These are phyloP conservation scores for Argya squamiceps DNA, from an alignment of 2,797 vertebrate species.

Conservation along the genomic window DNA sequence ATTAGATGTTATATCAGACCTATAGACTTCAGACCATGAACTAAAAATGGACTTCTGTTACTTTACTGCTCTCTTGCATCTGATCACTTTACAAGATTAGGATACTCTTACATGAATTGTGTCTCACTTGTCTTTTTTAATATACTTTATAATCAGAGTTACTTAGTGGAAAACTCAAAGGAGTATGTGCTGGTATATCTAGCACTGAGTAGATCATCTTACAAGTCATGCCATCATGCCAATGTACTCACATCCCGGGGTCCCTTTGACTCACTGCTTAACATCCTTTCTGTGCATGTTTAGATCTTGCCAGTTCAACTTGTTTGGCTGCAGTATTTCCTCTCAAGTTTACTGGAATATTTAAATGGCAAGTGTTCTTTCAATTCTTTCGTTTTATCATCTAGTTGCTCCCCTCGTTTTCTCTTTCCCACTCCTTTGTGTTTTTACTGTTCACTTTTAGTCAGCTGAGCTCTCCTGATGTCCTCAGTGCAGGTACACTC, in stretches of 20 bases:
- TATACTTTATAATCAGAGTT: background rate
- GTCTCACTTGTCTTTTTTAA: background rate
- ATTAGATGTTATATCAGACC: background rate
- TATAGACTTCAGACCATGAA: background rate
- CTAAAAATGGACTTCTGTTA: background rate
- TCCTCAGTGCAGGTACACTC: background rate
- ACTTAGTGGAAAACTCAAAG: background rate
- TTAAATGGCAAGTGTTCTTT: background rate
- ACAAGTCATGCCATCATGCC: background rate
- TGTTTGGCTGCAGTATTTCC: background rate
- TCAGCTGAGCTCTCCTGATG: background rate
- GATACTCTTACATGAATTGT: accelerated
- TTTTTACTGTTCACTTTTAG: background rate
- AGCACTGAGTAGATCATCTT: background rate
- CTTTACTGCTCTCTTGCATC: background rate
- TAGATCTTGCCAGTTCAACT: background rate
- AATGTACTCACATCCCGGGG: background rate
- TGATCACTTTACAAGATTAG: background rate
- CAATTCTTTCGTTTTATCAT: background rate
- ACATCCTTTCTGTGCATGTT: background rate
- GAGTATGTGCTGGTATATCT: background rate
- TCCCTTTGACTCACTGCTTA: background rate
- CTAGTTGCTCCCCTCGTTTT: background rate
- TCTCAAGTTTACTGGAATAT: background rate
- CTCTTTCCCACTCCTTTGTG: background rate